Base-by-base conservation (phyloP, 2,888 invertebrate species). In the Drosophila diplacantha region DNA sequence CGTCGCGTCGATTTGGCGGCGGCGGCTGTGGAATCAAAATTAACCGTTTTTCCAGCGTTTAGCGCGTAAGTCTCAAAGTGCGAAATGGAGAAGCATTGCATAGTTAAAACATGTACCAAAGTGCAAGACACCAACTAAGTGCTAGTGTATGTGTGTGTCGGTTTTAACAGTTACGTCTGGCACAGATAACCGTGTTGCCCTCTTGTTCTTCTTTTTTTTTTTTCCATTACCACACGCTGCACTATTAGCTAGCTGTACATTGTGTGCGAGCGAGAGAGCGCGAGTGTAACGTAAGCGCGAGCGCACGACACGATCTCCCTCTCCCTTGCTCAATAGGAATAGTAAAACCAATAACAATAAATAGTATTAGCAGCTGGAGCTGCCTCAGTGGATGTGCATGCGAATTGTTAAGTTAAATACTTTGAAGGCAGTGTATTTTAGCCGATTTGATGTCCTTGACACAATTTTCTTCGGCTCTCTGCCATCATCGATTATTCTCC, bases 331-430 rank as follows among this genome's bases (percentile, higher is more conserved):
- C 79, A 78, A 78, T 83, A 63, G 66, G 78, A 78, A 65, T 69
- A 70, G 61, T 47, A 59, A 52, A 22, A 47, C 35, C 31, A 68
- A 38, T 31, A 44, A 49, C 8, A 29, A 61, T 55, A 60, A 64
- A 61, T 67, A 20, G 22, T 35, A 34, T 34, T 34, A 43, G 44
- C 46, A 71, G 61, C 59, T 66, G 59, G 44, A 29, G 44, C 44
- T 46, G 14, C 29, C 5, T 29, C 8, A 16, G 16, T 12, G 18
- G 26, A 18, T 41, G 34, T 35, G 52, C n/a, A 44, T 66, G 81
- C 63, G 56, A 77, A 77, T 83, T 83, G 55, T 39, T 74, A 47
- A 62, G 59, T 68, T 66, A 69, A 77, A 77, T 77, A 77, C 74
- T 14, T 69, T 71, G 69, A 73, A 51, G 52, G 67, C 55, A 61